phyloP scores from a whole-genome alignment of 1,140 invertebrate genomes.

The Drosophila jambulina region DNA sequence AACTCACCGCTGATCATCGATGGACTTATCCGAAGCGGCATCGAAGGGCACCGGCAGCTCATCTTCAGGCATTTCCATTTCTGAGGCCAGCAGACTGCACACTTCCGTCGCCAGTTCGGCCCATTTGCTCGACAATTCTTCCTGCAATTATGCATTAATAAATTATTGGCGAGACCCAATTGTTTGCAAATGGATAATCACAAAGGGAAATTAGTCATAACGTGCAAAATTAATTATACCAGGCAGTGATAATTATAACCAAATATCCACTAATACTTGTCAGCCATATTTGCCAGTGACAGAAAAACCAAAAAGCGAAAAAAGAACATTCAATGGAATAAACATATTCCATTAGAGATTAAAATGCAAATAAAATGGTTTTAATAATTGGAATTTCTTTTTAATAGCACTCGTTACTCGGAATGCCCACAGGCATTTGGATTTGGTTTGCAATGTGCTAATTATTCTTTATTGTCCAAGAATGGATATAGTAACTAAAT shows the following conservation, averaged over 20 bases:
- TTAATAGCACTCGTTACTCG: not conserved
- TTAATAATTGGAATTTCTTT: slow-evolving; percentile 13
- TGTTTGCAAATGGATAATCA: slow-evolving; percentile 38
- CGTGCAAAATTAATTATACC: slow-evolving; percentile 41
- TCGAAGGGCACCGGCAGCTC: slow-evolving; percentile 92
- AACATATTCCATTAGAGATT: slow-evolving; percentile 17
- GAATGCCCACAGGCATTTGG: not conserved
- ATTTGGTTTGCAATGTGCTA: not conserved
- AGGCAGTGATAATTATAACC: slow-evolving; percentile 33
- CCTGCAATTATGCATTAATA: slow-evolving; percentile 65
- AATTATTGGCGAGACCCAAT: slow-evolving; percentile 22
- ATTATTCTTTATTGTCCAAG: not conserved
- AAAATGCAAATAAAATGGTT: slow-evolving; percentile 47
- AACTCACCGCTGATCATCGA: slow-evolving; percentile 95
- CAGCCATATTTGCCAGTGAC: slow-evolving; percentile 8
- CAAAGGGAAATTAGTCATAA: slow-evolving; percentile 35
- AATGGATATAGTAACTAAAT: not conserved
- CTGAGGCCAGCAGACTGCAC: slow-evolving; percentile 88
- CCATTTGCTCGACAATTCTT: slow-evolving; percentile 89
- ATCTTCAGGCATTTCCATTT: slow-evolving; percentile 86
- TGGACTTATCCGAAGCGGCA: slow-evolving; percentile 91
- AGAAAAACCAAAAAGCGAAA: slow-evolving; percentile 1
- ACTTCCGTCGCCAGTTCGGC: slow-evolving; percentile 90
- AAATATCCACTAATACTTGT: slow-evolving; percentile 32
- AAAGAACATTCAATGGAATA: slow-evolving; percentile 21